Base-by-base conservation (phyloP, 2,113 vertebrate genomes). In the Mionectes macconnelli region DNA sequence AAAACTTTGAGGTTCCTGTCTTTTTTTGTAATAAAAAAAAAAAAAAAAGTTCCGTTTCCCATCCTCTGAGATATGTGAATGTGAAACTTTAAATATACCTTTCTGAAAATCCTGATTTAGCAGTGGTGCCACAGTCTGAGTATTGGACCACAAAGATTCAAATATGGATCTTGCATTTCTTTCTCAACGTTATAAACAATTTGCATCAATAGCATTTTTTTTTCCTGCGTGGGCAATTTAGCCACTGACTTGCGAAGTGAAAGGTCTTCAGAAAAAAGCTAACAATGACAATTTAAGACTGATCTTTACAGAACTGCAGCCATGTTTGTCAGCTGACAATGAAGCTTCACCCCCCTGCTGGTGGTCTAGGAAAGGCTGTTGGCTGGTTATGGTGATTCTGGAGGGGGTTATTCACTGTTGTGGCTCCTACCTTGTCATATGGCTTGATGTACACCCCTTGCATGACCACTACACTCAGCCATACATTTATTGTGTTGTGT, bases 401-500 rank as follows among this genome's bases (percentile, higher is more conserved):
- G 35, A 47, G 23, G 17, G 9, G 7, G 1, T 2, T 75, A 42
- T 37, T 44, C 44, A 25, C 44, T 90, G 16, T 8, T 15, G 4
- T 20, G 42, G 18, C 12, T 9, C 40, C 35, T 55, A 35, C 27
- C 14, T 42, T 42, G 4, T 9, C n/a, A 2, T 4, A 5, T 1
- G 31, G 53, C 6, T 68, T 49, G 53, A 12, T 14, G 21, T 31
- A 37, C 8, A 28, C 3, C 7, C 47, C 19, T 52, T 30, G 33
- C 18, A 22, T 2, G 9, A 35, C 10, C 33, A 18, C 3, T 49
- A 30, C 0, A 0, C 24, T 30, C 49, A 73, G 68, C n/a, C 23
- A 14, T 4, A 1, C n/a, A 16, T 4, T 27, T 2, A 2, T 42
- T 10, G 44, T 42, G 5, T 3, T 7, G 10, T 39, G 52, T 27